Evolutionary conservation across 2,113 vertebrate species (phyloP), one percentile per base, ranked within the genome.

Genomic region (Heptranchias perlo): DNA sequence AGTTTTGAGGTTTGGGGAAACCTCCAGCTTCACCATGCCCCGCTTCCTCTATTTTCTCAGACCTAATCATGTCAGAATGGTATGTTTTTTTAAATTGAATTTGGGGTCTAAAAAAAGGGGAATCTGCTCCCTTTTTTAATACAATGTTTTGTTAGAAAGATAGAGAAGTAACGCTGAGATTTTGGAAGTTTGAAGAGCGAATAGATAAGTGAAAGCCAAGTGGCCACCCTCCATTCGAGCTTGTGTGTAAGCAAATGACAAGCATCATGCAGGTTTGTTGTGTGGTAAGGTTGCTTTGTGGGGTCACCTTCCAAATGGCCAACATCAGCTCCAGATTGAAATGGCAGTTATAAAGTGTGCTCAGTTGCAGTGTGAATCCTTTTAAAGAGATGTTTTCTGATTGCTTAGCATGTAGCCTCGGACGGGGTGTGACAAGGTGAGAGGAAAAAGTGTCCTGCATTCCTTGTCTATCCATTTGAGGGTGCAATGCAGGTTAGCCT

Each of bases 131-230:
- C 35, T 78, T 1, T 31, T 31, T 73, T 31, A 25, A 35, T 76
- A 14, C n/a, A 78, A 39, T 78, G n/a, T 78, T 78, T 78, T 78
- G 76, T 39, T n/a, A 78, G 76, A 14, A 11, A 16, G 1, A 78
- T 31, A 78, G 76, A n/a, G 76, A 78, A 10, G 14, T 78, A 35
- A n/a, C 1, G 73, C 35, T 13, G 73, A 78, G 76, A 78, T 78
- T n/a, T 78, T 78, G 76, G 76, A 78, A 78, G 76, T 78, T 78
- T 78, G 76, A 78, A 78, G 76, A 39, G 76, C 35, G 39, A 78
- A 11, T n/a, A 78, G 76, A 11, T 13, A 78, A 62, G 11, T n/a
- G 13, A n/a, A 39, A n/a, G 69, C 25, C 10, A 39, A 1, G 13
- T 39, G 2, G n/a, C 76, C 13, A 78, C n/a, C 35, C 10, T 78